A percentile compares a stretch with the other conserved stretches of the same genome.
phyloP scores from a whole-genome alignment of 2,797 vertebrate species.

The Picus viridis region DNA sequence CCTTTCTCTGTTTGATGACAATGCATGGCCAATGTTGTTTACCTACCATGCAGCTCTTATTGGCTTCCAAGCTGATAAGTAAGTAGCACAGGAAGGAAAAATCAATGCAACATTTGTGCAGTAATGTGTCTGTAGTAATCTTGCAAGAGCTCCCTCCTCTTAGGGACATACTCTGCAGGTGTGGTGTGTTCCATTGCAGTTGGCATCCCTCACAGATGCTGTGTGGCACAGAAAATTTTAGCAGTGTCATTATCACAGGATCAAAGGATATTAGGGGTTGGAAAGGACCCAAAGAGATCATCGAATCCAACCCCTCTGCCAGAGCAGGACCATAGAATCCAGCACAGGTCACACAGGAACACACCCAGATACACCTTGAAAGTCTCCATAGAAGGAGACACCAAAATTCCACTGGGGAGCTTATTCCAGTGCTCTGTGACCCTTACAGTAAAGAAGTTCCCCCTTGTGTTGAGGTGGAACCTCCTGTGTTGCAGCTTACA shows the following conservation, averaged over 20 bases:
- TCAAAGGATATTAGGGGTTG: too few relatives aligned
- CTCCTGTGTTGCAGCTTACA: too few relatives aligned
- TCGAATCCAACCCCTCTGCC: too few relatives aligned
- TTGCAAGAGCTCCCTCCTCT: neutral
- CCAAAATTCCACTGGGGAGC: too few relatives aligned
- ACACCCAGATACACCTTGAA: too few relatives aligned
- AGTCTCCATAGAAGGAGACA: too few relatives aligned
- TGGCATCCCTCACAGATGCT: neutral
- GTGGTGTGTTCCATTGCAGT: neutral
- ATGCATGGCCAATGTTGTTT: neutral
- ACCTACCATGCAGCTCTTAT: neutral
- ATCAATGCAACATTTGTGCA: neutral
- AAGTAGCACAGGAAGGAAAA: neutral
- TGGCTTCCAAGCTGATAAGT: neutral
- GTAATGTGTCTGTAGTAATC: neutral
- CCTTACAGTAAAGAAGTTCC: too few relatives aligned
- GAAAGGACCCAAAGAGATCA: too few relatives aligned
- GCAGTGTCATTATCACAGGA: neutral
- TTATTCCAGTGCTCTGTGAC: too few relatives aligned
- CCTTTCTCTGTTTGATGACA: neutral
- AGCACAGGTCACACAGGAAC: too few relatives aligned
- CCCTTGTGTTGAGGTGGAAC: too few relatives aligned
- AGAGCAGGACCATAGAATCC: too few relatives aligned
- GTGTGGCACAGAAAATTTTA: neutral
- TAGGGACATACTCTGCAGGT: neutral